A percentile compares a stretch with the other conserved stretches of the same genome.
Evolutionary conservation across 2,888 invertebrate genomes (phyloP).

Genomic region (Diarsia mendica): DNA sequence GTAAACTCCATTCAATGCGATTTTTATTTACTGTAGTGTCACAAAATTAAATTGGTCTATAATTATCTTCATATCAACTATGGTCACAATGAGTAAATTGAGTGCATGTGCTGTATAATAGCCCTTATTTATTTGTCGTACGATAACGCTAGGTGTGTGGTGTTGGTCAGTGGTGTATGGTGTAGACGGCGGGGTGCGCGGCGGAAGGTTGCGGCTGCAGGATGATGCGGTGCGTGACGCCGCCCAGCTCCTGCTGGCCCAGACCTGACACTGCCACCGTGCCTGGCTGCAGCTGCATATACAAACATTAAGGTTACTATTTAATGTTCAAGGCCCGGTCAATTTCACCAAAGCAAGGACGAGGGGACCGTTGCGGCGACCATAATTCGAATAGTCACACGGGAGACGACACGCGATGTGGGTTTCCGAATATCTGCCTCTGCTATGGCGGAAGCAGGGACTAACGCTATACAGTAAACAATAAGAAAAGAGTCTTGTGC

Average conservation of each 20-base stretch:
- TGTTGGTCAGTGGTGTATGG: slow-evolving; percentile 81
- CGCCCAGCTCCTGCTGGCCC: slow-evolving; percentile 81
- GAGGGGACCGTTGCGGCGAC: background rate
- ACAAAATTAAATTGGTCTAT: background rate
- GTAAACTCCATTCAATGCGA: background rate
- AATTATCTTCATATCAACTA: background rate
- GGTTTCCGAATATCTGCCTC: background rate
- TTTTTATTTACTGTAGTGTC: too few relatives aligned
- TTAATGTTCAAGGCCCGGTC: background rate
- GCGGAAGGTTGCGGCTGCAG: slow-evolving; percentile 81
- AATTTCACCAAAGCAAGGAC: background rate
- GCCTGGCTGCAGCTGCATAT: slow-evolving; percentile 80
- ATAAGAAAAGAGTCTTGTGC: background rate
- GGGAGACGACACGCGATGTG: background rate
- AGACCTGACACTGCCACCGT: slow-evolving; percentile 82
- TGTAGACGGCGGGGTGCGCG: slow-evolving; percentile 82
- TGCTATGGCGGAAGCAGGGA: background rate
- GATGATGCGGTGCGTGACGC: slow-evolving; percentile 87
- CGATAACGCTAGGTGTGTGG: background rate
- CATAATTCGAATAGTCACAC: background rate
- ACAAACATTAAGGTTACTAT: background rate
- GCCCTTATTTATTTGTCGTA: slow-evolving; percentile 3
- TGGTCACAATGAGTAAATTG: background rate
- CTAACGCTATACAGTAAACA: background rate
- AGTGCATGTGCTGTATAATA: background rate